Base-by-base conservation (phyloP, 2,113 vertebrate genomes). In the Burhinus oedicnemus region DNA sequence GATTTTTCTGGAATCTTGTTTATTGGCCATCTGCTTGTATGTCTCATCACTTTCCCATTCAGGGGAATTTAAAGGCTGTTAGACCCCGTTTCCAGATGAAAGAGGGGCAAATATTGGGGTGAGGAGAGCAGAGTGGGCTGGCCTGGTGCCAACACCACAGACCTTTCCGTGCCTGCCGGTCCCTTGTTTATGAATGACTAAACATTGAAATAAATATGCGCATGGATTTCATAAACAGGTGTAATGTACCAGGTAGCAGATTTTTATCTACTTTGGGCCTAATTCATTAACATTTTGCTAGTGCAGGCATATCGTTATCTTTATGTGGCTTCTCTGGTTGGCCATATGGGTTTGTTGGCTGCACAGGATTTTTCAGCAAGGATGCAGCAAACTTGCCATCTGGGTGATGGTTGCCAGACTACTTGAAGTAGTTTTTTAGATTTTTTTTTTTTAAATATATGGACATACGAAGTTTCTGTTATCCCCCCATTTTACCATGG, bases 301-400 rank as follows among this genome's bases (percentile, higher is more conserved):
- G 69, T 87, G 74, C 44, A 61, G 90, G 86, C 29, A 0, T 57
- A 64, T 79, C 44, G 3, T 61, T 92, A 54, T 91, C 94, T 95
- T 94, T 93, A 88, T 69, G 85, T 88, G 85, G 75, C 81, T 92
- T 45, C 86, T 89, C 85, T 79, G 79, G 62, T 68, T 66, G 93
- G 68, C 93, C 95, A 87, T 93, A 92, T 93, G 97, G 85, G 38
- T 89, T 78, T 93, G 72, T 87, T 96, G 95, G 92, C 93, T 91
- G 85, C 58, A 15, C n/a, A 49, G 92, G 62, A 71, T 93, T 90
- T 94, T 80, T 90, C 95, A 96, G 83, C 85, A 49, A 90, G 83
- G 76, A 83, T 90, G 60, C 83, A 64, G 95, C 88, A 79, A 87
- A 86, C 47, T 93, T 90, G 76, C 93, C 96, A 87, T 96, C 95